Conservation (phyloP, 2,797 vertebrate species). For the Gymnoscopelus microlampas region DNA sequence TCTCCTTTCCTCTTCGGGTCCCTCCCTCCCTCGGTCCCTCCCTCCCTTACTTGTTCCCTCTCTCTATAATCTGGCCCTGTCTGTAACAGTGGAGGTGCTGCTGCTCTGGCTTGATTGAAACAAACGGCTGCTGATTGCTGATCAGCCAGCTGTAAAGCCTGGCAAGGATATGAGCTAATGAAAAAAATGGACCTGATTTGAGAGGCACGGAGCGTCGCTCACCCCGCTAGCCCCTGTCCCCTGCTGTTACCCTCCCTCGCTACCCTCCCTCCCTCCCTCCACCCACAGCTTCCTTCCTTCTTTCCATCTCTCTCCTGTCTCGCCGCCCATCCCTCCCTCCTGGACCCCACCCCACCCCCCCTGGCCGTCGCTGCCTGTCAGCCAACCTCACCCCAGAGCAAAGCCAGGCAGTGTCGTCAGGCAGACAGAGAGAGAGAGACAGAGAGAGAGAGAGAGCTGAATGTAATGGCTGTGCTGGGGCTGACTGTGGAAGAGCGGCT, state of each 20-base stretch:
- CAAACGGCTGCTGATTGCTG: slow-evolving; percentile 93
- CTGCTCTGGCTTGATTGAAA: slow-evolving; percentile 84
- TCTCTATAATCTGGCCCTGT: slow-evolving; percentile 73
- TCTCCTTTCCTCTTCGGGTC: neutral
- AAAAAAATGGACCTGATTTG: slow-evolving; percentile 90
- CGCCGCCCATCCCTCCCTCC: neutral
- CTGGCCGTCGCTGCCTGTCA: slow-evolving; percentile 72
- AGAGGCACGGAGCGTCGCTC: slow-evolving; percentile 79
- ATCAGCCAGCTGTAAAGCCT: slow-evolving; percentile 94
- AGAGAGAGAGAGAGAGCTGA: slow-evolving; percentile 13
- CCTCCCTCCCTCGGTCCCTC: slow-evolving; percentile 42
- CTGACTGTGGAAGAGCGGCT: slow-evolving; percentile 49
- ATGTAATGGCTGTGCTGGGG: slow-evolving; percentile 39
- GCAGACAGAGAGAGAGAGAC: slow-evolving; percentile 4
- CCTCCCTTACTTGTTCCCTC: slow-evolving; percentile 53
- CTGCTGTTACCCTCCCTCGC: slow-evolving; percentile 73
- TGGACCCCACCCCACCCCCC: slow-evolving; percentile 1
- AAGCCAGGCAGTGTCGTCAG: slow-evolving; percentile 6
- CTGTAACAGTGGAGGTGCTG: slow-evolving; percentile 75
- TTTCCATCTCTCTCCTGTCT: slow-evolving; percentile 50
- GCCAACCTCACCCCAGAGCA: slow-evolving; percentile 41
- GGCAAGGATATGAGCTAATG: slow-evolving; percentile 91
- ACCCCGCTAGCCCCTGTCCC: slow-evolving; percentile 77
- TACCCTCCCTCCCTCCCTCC: slow-evolving; percentile 52
- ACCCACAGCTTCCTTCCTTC: slow-evolving; percentile 55